phyloP scores from a whole-genome alignment of 1,140 invertebrate genomes.

The Leptinotarsa texana region DNA sequence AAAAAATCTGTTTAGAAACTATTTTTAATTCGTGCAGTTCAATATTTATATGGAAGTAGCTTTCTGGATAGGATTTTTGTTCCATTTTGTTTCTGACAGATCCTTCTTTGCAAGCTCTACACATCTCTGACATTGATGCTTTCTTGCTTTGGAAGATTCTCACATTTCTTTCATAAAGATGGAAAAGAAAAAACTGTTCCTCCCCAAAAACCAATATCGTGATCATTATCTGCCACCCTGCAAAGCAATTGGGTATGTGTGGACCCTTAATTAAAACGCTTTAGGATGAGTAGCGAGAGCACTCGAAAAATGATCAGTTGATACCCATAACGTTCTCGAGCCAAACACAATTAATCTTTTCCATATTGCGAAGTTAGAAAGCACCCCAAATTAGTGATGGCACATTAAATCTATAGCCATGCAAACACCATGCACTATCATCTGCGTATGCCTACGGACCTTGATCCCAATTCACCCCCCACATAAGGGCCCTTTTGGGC shows the following conservation, averaged over 20 bases:
- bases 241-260: background rate
- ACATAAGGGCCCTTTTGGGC: constrained; percentile 38
- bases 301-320: constrained; percentile 44
- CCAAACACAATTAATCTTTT: constrained; percentile 54
- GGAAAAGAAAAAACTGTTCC: too few species aligned
- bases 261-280: constrained; percentile 2
- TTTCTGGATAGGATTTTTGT: too few species aligned
- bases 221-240: too few species aligned
- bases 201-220: too few species aligned
- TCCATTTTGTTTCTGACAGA: too few species aligned
- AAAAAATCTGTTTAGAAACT: too few species aligned
- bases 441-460: constrained; percentile 42
- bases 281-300: constrained; percentile 12
- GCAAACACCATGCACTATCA: constrained; percentile 53
- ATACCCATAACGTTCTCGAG: constrained; percentile 46
- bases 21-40: too few species aligned
- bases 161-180: too few species aligned
- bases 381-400: constrained; percentile 54
- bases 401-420: constrained; percentile 54
- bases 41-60: too few species aligned
- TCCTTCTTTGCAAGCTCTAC: too few species aligned
- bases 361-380: constrained; percentile 45
- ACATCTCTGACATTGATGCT: too few species aligned
- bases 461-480: constrained; percentile 25
- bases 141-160: too few species aligned